Percentiles rank a stretch among this genome's conserved stretches.
Evolutionary conservation across 2,113 vertebrate species (phyloP).

Genomic region (Haliaeetus leucogaster): DNA sequence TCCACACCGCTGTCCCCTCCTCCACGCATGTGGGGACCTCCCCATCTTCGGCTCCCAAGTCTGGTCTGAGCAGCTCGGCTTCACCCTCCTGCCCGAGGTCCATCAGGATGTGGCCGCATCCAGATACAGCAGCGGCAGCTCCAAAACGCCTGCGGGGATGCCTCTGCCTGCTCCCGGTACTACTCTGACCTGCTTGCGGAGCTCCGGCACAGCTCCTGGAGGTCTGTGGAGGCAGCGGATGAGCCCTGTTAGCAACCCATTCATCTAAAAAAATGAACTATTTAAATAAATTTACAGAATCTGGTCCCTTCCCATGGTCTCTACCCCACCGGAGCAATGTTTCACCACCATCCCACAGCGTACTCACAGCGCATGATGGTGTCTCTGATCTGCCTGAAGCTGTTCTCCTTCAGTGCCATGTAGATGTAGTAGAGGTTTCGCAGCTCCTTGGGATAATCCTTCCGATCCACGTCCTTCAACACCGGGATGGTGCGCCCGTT

Average conservation of each 20-base stretch:
- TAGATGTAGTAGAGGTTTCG: slow-evolving; percentile 79
- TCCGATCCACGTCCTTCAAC: slow-evolving; percentile 68
- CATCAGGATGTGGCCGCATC: rapidly evolving
- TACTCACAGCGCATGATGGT: slow-evolving; percentile 82
- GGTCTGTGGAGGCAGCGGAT: not conserved
- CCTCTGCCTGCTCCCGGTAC: not conserved
- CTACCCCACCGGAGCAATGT: rapidly evolving
- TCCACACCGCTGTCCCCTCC: rapidly evolving
- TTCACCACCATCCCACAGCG: rapidly evolving
- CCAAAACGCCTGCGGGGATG: rapidly evolving
- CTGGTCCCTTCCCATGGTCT: rapidly evolving
- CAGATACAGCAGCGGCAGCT: rapidly evolving
- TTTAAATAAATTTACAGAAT: rapidly evolving
- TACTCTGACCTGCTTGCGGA: not conserved
- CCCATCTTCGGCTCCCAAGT: rapidly evolving
- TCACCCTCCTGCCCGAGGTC: not conserved
- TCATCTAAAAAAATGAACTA: not conserved
- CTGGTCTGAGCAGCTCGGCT: not conserved
- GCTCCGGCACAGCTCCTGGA: slow-evolving; percentile 33
- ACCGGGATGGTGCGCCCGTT: slow-evolving; percentile 83
- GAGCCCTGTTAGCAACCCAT: not conserved
- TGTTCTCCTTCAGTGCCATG: slow-evolving; percentile 50
- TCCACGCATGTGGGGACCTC: rapidly evolving
- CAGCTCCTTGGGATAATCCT: slow-evolving; percentile 81
- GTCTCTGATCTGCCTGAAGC: slow-evolving; percentile 74